Evolutionary conservation across 23 tunicate species (phyloP).

Genomic region (Botrylloides violaceus): DNA sequence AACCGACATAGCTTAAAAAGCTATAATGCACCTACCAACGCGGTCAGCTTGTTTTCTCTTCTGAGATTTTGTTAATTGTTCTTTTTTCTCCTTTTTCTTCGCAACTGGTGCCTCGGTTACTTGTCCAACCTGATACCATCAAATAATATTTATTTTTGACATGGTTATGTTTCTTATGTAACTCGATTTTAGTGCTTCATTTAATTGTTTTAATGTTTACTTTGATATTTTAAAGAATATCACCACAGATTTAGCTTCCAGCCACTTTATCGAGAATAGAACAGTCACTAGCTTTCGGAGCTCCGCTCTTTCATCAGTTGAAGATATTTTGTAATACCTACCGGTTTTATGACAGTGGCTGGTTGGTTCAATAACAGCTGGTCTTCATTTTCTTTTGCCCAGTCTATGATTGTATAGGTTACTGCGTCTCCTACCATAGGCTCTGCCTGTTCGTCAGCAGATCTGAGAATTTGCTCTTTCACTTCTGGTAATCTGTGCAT

Average conservation of each 20-base stretch:
- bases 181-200: too few species aligned
- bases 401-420: slow-evolving; percentile 63
- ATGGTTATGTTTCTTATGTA: slow-evolving; percentile 6
- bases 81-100: slow-evolving; percentile 82
- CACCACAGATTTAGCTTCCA: neutral
- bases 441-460: slow-evolving; percentile 35
- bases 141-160: too few species aligned
- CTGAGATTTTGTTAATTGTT: slow-evolving; percentile 84
- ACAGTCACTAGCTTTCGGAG: too few species aligned
- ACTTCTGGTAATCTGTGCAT: slow-evolving; percentile 22
- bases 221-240: neutral
- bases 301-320: too few species aligned
- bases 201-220: too few species aligned
- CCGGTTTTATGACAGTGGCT: neutral
- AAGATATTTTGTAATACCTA: too few species aligned
- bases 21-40: slow-evolving; percentile 18
- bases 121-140: too few species aligned
- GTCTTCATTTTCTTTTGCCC: slow-evolving; percentile 78
- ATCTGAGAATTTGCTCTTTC: slow-evolving; percentile 28
- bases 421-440: slow-evolving; percentile 68
- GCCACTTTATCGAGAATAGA: too few species aligned
- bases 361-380: slow-evolving; percentile 58
- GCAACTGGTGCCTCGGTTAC: neutral
- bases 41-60: slow-evolving; percentile 76
- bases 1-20: too few species aligned